Percentiles rank a stretch among this genome's conserved stretches.
Conservation (phyloP, 2,888 invertebrate species). For the Osmoderma eremita region DNA sequence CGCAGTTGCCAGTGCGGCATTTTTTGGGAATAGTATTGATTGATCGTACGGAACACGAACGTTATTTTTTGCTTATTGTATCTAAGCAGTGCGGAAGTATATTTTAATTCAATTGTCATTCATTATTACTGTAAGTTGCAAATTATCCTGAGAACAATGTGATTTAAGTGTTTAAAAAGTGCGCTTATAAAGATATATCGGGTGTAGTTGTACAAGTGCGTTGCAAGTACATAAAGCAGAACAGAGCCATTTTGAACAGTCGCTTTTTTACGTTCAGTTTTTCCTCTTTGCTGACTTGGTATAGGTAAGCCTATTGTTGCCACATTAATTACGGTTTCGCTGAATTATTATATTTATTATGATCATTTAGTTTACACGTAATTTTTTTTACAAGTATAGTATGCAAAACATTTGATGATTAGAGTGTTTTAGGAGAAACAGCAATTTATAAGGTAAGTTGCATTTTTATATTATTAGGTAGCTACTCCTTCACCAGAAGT, state of each 20-base stretch:
- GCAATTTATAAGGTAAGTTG: slow-evolving; percentile 27
- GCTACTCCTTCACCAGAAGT: background rate
- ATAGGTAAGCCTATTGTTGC: slow-evolving; percentile 22
- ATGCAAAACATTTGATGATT: slow-evolving; percentile 23
- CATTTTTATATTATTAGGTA: background rate
- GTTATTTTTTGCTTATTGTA: no score
- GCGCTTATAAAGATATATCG: no score
- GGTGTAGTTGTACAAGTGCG: no score
- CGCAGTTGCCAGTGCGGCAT: no score
- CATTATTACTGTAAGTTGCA: no score
- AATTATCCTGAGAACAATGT: no score
- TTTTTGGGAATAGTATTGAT: no score
- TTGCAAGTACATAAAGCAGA: background rate
- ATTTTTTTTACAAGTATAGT: background rate
- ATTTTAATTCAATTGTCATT: no score
- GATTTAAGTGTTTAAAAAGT: no score
- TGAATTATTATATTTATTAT: background rate
- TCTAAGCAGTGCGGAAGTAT: no score
- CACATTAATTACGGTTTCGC: background rate
- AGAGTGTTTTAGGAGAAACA: slow-evolving; percentile 16
- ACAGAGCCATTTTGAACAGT: slow-evolving; percentile 22
- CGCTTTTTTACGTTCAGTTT: background rate
- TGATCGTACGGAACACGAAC: no score
- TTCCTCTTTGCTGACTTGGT: background rate
- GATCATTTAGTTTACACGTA: background rate